Evolutionary conservation across 2,888 invertebrate genomes (phyloP), one percentile per base, ranked within the genome.

Genomic region (Diadegma fenestrale): DNA sequence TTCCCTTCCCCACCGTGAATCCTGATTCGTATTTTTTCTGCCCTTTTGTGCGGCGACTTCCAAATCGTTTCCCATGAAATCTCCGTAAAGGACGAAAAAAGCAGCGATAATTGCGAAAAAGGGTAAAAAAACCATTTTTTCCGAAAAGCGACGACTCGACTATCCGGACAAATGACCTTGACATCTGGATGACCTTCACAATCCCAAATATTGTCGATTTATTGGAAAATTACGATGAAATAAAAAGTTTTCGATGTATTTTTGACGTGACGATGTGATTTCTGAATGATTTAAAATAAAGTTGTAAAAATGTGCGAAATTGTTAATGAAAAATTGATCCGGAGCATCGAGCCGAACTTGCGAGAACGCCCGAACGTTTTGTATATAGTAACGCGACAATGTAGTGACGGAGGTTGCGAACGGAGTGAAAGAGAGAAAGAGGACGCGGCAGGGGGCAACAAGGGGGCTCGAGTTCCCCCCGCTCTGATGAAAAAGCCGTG

Each of bases 401-500:
- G 48, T 33, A 51, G 33, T 33, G 51, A 37, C 63, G n/a, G 14
- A 58, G n/a, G 48, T 7, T 51, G 26, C 22, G 58, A 64, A 64
- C 37, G n/a, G 19, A 61, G 61, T 17, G 7, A 41, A 45, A 69
- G 69, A 69, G 69, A 43, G 48, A 14, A 45, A 63, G 45, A 45
- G 14, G 48, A 33, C 41, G 33, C 6, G 14, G 66, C 4, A 51
- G 48, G 41, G 66, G 51, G 63, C n/a, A 43, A 37, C 30, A 6
- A 75, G 75, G 43, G 66, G 68, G 43, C 68, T 68, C 26, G 66
- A 19, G 64, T n/a, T n/a, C n/a, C 54, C 80, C 81, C 81, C 68
- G 63, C 78, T 71, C 48, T 37, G 76, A 48, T 73, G 69, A 54
- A 77, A 76, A 73, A 58, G 66, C 26, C 77, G 81, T 76, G 80